A percentile compares a stretch with the other conserved stretches of the same genome.
These are phyloP conservation scores for Paracyclopina nana DNA, from an alignment of 1,140 invertebrate species.

Conservation along the genomic window DNA sequence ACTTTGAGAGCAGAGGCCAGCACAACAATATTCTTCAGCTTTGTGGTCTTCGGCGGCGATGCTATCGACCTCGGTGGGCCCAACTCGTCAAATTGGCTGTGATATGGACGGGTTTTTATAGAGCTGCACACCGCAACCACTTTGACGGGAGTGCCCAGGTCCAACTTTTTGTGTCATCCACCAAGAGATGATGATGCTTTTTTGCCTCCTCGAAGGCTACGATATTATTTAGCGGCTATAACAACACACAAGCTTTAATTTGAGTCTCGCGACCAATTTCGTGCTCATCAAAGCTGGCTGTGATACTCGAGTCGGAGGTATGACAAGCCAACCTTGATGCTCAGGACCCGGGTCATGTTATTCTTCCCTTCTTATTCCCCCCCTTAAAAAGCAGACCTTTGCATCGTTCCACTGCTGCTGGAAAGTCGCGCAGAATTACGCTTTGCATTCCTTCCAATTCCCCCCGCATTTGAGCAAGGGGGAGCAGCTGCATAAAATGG, in stretches of 20 bases:
- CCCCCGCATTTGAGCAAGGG: too few species aligned
- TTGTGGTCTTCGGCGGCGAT: too few species aligned
- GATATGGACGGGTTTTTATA: constrained; percentile 26
- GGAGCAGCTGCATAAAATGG: too few species aligned
- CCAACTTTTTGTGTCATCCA: background rate
- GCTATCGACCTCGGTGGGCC: constrained; percentile 10
- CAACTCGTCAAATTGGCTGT: constrained; percentile 27
- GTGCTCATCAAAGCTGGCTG: constrained; percentile 58
- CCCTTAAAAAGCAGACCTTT: too few species aligned
- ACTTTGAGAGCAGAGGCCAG: constrained; percentile 34
- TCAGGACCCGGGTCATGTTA: constrained; percentile 32
- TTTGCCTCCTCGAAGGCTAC: background rate
- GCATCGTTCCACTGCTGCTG: too few species aligned
- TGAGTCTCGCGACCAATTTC: constrained; percentile 24
- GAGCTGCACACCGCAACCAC: constrained; percentile 24
- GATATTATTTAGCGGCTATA: too few species aligned
- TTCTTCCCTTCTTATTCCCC: too few species aligned
- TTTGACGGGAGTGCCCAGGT: constrained; percentile 20
- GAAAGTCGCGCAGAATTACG: too few species aligned
- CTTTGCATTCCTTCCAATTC: too few species aligned
- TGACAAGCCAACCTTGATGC: constrained; percentile 55
- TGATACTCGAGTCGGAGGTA: constrained; percentile 33
- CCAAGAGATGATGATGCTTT: background rate
- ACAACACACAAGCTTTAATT: too few species aligned
- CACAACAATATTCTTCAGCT: too few species aligned